Evolutionary conservation across 2,888 invertebrate species (phyloP).

Genomic region (Glomeris marginata): DNA sequence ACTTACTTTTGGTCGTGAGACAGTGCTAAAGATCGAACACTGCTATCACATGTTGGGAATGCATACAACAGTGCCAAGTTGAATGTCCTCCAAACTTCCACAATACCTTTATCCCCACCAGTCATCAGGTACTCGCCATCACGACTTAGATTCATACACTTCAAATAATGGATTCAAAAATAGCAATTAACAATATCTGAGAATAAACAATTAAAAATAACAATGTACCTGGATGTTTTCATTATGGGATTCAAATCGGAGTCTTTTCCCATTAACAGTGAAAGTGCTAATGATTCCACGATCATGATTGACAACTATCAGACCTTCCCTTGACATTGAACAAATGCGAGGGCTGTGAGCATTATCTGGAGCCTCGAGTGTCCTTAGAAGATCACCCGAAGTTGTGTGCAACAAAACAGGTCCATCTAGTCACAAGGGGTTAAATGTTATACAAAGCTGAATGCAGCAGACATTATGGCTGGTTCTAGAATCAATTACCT

Average conservation of each 20-base stretch:
- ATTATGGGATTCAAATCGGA: conserved; percentile 80
- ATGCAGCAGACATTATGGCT: not conserved
- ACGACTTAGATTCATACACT: conserved; percentile 63
- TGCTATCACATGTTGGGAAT: conserved; percentile 92
- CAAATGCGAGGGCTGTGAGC: conserved; percentile 69
- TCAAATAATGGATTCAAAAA: conserved; percentile 8
- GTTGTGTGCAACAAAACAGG: conserved; percentile 96
- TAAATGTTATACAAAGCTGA: not conserved
- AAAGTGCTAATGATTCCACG: conserved; percentile 83
- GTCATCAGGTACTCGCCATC: conserved; percentile 99
- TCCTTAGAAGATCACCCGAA: conserved; percentile 85
- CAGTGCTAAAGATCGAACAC: conserved; percentile 82
- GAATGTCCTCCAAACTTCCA: conserved; percentile 96
- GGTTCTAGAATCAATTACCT: conserved; percentile 31
- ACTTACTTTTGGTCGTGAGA: conserved; percentile 97
- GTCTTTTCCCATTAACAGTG: conserved; percentile 81
- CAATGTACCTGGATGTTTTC: conserved; percentile 74
- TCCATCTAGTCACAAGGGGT: conserved; percentile 47
- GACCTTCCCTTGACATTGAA: conserved; percentile 89
- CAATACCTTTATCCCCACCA: conserved; percentile 91
- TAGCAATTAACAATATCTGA: not conserved
- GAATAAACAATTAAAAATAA: not conserved
- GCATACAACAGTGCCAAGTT: conserved; percentile 94
- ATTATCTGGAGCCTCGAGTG: conserved; percentile 64
- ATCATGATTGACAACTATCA: conserved; percentile 86